Conservation (phyloP, 2,888 invertebrate species). For the Monochamus alternatus region DNA sequence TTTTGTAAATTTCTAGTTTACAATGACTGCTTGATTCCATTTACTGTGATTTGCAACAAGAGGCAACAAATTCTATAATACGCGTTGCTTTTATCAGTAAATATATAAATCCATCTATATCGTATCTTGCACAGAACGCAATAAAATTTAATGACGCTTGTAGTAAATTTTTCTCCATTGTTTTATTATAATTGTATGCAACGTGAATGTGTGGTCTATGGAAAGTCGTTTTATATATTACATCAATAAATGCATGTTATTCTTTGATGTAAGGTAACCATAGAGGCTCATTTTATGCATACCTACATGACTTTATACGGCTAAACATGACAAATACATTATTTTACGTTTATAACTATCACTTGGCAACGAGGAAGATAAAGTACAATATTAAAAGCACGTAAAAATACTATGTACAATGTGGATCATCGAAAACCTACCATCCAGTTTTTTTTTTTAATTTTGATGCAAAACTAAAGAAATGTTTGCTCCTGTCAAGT, state of each 20-base stretch:
- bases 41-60: too few species aligned
- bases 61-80: background rate
- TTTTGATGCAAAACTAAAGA: too few species aligned
- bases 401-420: too few species aligned
- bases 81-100: background rate
- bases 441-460: too few species aligned
- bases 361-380: background rate
- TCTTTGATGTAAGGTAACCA: background rate
- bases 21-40: too few species aligned
- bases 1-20: background rate
- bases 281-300: conserved; percentile 15
- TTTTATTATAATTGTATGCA: conserved; percentile 41
- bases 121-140: conserved; percentile 21
- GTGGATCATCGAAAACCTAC: too few species aligned
- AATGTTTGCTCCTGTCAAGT: too few species aligned
- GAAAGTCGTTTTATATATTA: conserved; percentile 19
- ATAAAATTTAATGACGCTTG: conserved; percentile 39
- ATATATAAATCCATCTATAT: conserved; percentile 16
- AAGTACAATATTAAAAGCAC: too few species aligned
- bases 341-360: conserved; percentile 3
- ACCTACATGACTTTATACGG: conserved; percentile 11
- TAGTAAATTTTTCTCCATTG: conserved; percentile 38
- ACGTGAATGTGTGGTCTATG: conserved; percentile 37
- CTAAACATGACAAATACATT: conserved; percentile 1
- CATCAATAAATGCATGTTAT: conserved; percentile 23